Percentiles rank a stretch among this genome's conserved stretches.
Conservation (phyloP, 2,797 vertebrate species). For the Streptopelia turtur region DNA sequence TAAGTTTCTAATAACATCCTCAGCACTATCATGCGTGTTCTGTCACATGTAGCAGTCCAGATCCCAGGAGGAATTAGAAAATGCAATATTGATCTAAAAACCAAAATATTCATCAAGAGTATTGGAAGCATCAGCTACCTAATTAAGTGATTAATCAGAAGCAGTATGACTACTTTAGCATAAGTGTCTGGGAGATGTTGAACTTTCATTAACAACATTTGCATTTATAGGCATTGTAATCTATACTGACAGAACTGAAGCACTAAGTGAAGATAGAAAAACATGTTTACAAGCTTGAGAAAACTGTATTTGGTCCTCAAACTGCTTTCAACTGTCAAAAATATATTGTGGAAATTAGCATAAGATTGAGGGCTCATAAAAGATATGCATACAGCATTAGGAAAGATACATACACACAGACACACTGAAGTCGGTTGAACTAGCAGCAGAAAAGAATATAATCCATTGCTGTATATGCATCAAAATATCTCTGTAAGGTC, state of each 20-base stretch:
- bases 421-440: not conserved
- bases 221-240: not conserved
- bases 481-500: not conserved
- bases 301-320: not conserved
- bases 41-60: not conserved
- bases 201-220: not conserved
- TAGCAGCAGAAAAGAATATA: not conserved
- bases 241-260: not conserved
- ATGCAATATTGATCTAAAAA: not conserved
- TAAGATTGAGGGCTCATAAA: not conserved
- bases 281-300: not conserved
- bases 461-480: not conserved
- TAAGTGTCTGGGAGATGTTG: not conserved
- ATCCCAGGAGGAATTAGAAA: not conserved
- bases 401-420: not conserved
- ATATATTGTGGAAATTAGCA: not conserved
- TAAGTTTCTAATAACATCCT: not conserved
- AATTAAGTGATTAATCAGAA: constrained; percentile 10
- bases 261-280: not conserved
- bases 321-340: not conserved
- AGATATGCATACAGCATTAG: not conserved
- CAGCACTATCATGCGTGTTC: not conserved
- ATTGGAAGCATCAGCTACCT: not conserved
- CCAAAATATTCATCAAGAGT: not conserved
- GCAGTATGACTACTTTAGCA: not conserved